Evolutionary conservation across 2,888 invertebrate species (phyloP), one percentile per base, ranked within the genome.

Genomic region (Cynaeus angustus): DNA sequence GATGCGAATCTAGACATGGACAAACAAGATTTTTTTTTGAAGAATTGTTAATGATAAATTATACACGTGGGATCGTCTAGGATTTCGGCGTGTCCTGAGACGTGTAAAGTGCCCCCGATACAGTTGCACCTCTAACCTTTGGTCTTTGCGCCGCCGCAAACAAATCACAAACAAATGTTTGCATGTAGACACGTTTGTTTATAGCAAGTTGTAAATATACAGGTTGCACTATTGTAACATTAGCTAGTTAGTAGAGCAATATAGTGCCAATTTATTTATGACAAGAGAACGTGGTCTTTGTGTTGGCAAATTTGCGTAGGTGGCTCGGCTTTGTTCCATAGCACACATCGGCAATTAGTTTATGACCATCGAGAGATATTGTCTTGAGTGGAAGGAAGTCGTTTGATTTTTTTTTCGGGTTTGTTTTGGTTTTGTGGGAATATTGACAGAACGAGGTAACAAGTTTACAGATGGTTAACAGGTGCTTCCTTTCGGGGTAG

Each of bases 401-500:
- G 21, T 13, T 37, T 37, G 26, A 12, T 1, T 38, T 62, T 52
- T 62, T 43, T 52, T 62, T 43, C 38, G 5, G 8, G 14, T 10
- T 41, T 41, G 21, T 46, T 48, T 38, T 38, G 28, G 13, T 21
- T 61, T 52, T 66, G 70, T 70, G 70, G 70, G 70, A 70, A 70
- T 62, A 66, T 66, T 66, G 70, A 70, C 70, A 66, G 69, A 69
- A 69, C 62, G 52, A 45, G 64, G 53, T 58, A 67, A 67, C 61
- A 55, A 68, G 62, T 66, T 61, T 67, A 67, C 70, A 70, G 70
- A 70, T 70, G 70, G 55, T 33, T 61, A 70, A 70, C 70, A 70
- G 70, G 70, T 70, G 70, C 70, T 70, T 78, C 78, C 78, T 79
- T 75, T 75, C 70, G 62, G 58, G 66, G 70, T 73, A 68, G 75